phyloP scores from a whole-genome alignment of 2,797 vertebrate genomes.

The Huso huso region DNA sequence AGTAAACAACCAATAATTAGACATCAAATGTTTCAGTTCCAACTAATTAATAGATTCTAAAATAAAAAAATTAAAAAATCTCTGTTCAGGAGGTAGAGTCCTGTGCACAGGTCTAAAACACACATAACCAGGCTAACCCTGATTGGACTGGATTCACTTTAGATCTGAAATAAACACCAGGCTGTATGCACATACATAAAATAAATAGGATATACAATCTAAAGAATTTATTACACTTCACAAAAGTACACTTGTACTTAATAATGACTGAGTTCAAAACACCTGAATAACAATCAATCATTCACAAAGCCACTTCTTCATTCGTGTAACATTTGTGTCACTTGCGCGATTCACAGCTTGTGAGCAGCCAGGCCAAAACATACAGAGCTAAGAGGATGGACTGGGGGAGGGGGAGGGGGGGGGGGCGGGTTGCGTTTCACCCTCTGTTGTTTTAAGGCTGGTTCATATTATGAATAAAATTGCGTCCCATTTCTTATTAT shows the following conservation, averaged over 20 bases:
- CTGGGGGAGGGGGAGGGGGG: too few species aligned
- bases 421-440: too few species aligned
- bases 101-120: slow-evolving; percentile 77
- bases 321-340: slow-evolving; percentile 6
- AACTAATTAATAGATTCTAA: slow-evolving; percentile 63
- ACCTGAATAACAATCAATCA: slow-evolving; percentile 11
- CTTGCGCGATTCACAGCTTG: too few species aligned
- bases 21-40: slow-evolving; percentile 23
- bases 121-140: slow-evolving; percentile 53
- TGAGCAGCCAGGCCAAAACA: too few species aligned
- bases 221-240: slow-evolving; percentile 71
- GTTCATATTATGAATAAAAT: too few species aligned
- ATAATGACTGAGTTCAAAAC: not conserved
- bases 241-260: slow-evolving; percentile 44
- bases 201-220: slow-evolving; percentile 91
- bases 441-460: too few species aligned
- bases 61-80: slow-evolving; percentile 54
- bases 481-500: too few species aligned
- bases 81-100: slow-evolving; percentile 90
- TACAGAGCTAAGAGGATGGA: too few species aligned
- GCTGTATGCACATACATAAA: slow-evolving; percentile 73
- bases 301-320: slow-evolving; percentile 19
- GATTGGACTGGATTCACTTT: slow-evolving; percentile 55
- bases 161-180: slow-evolving; percentile 51
- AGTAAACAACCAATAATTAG: slow-evolving; percentile 55